Evolutionary conservation across 1,140 invertebrate species (phyloP), one percentile per base, ranked within the genome.

Genomic region (Drosophila saltans): DNA sequence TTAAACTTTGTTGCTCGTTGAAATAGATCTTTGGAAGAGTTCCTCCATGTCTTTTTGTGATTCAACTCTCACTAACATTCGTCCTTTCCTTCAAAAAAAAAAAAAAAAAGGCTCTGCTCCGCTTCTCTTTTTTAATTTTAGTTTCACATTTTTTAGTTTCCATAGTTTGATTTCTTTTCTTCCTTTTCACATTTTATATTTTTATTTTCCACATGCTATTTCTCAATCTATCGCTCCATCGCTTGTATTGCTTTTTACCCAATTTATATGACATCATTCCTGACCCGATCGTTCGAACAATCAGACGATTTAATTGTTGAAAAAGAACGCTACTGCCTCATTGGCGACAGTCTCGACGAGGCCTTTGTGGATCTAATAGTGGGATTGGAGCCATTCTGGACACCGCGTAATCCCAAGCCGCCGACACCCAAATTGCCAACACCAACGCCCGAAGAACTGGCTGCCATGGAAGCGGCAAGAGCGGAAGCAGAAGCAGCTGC

Each of bases 301-400:
- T 33, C 96, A 99, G 98, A 99, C 96, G 98, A 99, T 93, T 95
- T 99, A 93, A 97, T 99, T 93, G 95, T 95, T 93, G 98, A 99
- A 94, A 99, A 98, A 94, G 98, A 99, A 94, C 97, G 97, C 94
- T 99, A 97, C 96, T 99, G 99, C 94, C 95, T 97, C 91, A 98
- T 99, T 94, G 97, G 97, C 83, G 98, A 99, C 94, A 98, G 99
- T 93, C 95, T 99, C 95, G 98, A 99, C 93, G 95, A 96, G 91
- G 98, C 98, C 75, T 99, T 99, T 94, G 95, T 97, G 91, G 98
- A 99, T 93, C 95, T 99, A 93, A 98, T 98, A 93, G 93, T 93
- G 28, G 94, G 94, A 61, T 92, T 94, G 62, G 93, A 94, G 67
- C 92, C 92, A 67, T 93, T 91, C 70, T 93, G 92, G 80, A 92